Conservation (phyloP, 1,140 invertebrate species). For the Nomia melanderi region DNA sequence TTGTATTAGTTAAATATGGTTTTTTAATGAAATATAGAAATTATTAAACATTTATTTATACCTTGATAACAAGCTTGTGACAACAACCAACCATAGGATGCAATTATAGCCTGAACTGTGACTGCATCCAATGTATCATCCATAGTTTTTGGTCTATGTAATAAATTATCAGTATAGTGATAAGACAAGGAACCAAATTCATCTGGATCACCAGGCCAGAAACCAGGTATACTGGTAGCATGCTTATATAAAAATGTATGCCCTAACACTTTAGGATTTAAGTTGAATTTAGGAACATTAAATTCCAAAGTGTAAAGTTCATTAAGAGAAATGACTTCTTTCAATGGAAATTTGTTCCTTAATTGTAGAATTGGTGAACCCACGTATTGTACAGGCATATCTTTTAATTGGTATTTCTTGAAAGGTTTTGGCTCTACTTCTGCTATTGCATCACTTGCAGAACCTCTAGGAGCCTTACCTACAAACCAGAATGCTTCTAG, state of each 20-base stretch:
- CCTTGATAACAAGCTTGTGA: conserved; percentile 92
- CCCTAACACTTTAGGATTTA: conserved; percentile 83
- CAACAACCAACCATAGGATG: conserved; percentile 90
- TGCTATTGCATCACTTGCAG: too few species aligned
- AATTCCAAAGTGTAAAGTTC: conserved; percentile 82
- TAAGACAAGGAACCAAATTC: conserved; percentile 90
- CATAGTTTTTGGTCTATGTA: conserved; percentile 74
- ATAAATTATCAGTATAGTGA: conserved; percentile 84
- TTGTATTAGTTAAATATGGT: conserved; percentile 62
- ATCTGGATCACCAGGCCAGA: conserved; percentile 88
- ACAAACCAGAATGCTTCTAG: conserved; percentile 90
- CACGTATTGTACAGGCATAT: conserved; percentile 86
- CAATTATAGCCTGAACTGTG: conserved; percentile 87
- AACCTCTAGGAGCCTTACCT: conserved; percentile 82
- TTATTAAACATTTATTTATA: conserved; percentile 64
- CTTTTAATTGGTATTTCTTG: conserved; percentile 79
- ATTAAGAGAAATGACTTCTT: conserved; percentile 82
- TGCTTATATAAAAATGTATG: conserved; percentile 81
- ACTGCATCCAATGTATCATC: conserved; percentile 84
- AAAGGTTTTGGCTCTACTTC: not conserved
- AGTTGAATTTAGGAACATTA: conserved; percentile 81
- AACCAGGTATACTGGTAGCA: conserved; percentile 89
- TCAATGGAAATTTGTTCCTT: conserved; percentile 84
- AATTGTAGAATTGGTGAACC: conserved; percentile 85
- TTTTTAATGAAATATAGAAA: conserved; percentile 7